Base-by-base conservation (phyloP, 2,888 invertebrate genomes). In the Spisula subtruncata region DNA sequence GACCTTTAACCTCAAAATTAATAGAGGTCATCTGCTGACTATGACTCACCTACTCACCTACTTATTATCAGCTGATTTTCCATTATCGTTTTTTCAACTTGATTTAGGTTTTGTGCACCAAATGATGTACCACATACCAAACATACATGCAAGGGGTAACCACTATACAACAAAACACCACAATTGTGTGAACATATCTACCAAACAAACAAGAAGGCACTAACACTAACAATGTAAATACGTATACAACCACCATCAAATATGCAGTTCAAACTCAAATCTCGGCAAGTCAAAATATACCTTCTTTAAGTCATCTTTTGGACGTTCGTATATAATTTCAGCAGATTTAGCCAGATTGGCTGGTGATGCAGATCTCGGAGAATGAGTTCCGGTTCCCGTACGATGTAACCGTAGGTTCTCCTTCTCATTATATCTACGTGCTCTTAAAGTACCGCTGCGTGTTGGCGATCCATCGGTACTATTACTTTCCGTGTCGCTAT, bases 291-390 rank as follows among this genome's bases (percentile, higher is more conserved):
- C 51, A 18, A 84, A 75, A 51, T 35, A 56, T 84, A 91, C 91
- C 91, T 91, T 91, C 71, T 89, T 89, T 10, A 46, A 46, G 35
- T 91, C 90, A 92, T 94, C 95, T 81, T 92, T 93, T 20, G 92
- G 90, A 18, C 75, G 32, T 75, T 95, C 95, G n/a, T 94, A 94
- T 16, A 96, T 94, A 18, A 93, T 94, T 89, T 96, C 96, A 18
- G 94, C 95, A 82, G 95, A 95, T 29, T 94, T 92, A 12, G 94
- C 94, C 46, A 94, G 88, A 5, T 86, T 60, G 83, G 91, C 46
- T 85, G 93, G 91, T 84, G 94, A 92, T 0, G 88, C 90, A 10
- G 92, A 81, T 56, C 92, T 75, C 41, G 90, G 88, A 32, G 81
- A 60, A 79, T 89, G 85, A 20, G 85, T 79, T 16, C 92, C 91